Base-by-base conservation (phyloP, 1,140 invertebrate genomes). In the Pomphorhynchus laevis region DNA sequence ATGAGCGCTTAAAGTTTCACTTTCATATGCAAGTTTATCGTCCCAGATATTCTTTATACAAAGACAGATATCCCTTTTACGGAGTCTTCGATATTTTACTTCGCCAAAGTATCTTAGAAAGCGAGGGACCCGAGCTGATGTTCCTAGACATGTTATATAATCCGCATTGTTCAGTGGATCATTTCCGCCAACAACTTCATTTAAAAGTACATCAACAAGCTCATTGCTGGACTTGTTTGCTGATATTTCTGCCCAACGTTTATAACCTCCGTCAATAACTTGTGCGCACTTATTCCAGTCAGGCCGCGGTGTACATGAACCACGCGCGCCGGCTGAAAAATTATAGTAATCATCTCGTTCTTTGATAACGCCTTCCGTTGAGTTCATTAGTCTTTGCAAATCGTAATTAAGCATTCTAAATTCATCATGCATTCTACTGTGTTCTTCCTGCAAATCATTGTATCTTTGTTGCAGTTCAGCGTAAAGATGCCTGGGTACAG, bases 11-110 rank as follows among this genome's bases (percentile, higher is more conserved):
- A 52, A 53, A 12, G 45, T 36, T 46, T 48, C 46, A 16, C 49
- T 50, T 48, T 54, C 53, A 45, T 49, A 27, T 20, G 48, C 47
- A 27, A 45, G 41, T 34, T 55, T 54, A 32, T 53, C 51, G 40
- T 49, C 48, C 55, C 55, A 57, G 34, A 57, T 53, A 44, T 57
- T 53, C 38, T 48, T 47, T 29, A 57, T 49, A 2, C 55, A 44
- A n/a, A 57, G 43, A 6, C 48, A 46, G 21, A 47, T 47, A 42
- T 57, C 55, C 16, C 55, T 39, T 43, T 55, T 56, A 22, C 49
- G 48, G 5, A 57, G 43, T 11, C 49, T 35, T 34, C 55, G 39
- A 38, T 57, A 55, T 9, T 50, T 42, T 0, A 57, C 51, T 38
- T 46, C 46, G n/a, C 52, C 51, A 25, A 51, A 52, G 42, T 43